Evolutionary conservation across 1,140 invertebrate genomes (phyloP).

Genomic region (Ladona fulva): DNA sequence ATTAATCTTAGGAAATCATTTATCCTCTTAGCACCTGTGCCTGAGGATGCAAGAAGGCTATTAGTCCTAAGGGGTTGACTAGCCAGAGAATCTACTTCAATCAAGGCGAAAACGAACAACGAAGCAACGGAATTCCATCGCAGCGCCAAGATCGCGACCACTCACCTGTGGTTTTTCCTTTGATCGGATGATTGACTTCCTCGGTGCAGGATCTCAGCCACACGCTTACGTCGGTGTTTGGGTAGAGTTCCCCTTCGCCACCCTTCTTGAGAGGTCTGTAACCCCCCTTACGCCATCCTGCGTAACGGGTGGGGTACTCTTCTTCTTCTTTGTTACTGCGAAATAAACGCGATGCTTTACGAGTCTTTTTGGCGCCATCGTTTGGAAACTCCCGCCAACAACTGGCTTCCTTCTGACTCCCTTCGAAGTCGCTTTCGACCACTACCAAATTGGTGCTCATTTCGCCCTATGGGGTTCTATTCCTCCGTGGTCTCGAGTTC

Average conservation of each 20-base stretch:
- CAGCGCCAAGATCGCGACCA: neutral
- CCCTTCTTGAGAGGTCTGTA: neutral
- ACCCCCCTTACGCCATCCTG: neutral
- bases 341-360: neutral
- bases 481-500: no score
- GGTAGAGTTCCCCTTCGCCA: slow-evolving; percentile 39
- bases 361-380: neutral
- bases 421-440: no score
- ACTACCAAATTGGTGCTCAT: no score
- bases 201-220: slow-evolving; percentile 70
- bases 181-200: slow-evolving; percentile 57
- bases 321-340: neutral
- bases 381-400: neutral
- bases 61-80: no score
- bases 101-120: no score
- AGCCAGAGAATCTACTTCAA: no score
- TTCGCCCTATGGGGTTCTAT: no score
- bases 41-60: no score
- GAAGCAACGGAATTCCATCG: no score
- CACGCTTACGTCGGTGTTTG: slow-evolving; percentile 60
- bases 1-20: no score
- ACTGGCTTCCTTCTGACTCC: neutral
- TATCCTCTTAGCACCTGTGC: no score
- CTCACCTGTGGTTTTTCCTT: slow-evolving; percentile 48
- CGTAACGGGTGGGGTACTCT: neutral